Base-by-base conservation (phyloP, 2,888 invertebrate species). In the Amorpha juglandis region DNA sequence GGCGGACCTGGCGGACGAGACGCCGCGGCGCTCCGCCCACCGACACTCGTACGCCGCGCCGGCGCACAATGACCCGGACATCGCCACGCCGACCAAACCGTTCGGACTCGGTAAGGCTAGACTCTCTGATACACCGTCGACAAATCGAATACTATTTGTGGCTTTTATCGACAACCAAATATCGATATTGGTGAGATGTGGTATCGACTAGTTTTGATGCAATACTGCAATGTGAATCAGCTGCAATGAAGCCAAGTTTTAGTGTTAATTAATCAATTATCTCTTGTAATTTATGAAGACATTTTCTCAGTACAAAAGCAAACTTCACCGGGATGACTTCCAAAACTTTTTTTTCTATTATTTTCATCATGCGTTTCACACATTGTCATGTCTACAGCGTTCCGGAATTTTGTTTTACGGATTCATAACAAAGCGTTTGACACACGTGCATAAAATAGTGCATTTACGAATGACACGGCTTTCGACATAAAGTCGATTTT, bases 91-190 rank as follows among this genome's bases (percentile, higher is more conserved):
- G 35, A 94, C 96, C 63, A 97, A 97, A 91, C 96, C 97, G 4
- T 97, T 97, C 86, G 97, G 97, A 91, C 95, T 97, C 78, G 97
- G 97, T 97, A 94, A 94, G 96, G 91, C 74, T 27, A 52, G 12
- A 12, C 27, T 33, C 21, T 27, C 52, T 33, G 7, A 52, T 14
- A 14, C 6, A 58, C 38, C 27, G 35, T 14, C 1, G 11, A 42
- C 42, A 38, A n/a, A 4, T n/a, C 16, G 9, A n/a, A 8, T 35
- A 33, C 27, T 52, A 51, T 21, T 33, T 52, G 2, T 3, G 47
- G 1, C 2, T 47, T 47, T 1, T 58, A 19, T 58, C 42, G 19
- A 58, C 16, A n/a, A 8, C 12, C n/a, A 19, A 58, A 19, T 35
- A 53, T 35, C 33, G 35, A 53, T 53, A 16, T 7, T 53, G 8